Conservation (phyloP, 2,797 vertebrate species). For the Sebastes nivosus region DNA sequence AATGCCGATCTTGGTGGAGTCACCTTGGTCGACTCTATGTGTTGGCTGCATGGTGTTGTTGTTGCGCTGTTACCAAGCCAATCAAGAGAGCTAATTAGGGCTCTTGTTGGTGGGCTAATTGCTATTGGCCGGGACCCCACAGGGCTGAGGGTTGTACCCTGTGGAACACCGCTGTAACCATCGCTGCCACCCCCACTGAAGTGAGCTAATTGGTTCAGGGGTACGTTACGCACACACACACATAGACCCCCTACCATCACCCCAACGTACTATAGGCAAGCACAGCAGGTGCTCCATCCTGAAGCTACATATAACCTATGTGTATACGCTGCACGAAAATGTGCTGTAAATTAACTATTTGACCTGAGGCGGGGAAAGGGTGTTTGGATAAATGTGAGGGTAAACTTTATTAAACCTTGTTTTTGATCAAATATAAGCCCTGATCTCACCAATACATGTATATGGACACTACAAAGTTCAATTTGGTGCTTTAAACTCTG, state of each 20-base stretch:
- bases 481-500: background rate
- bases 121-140: slow-evolving; percentile 78
- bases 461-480: background rate
- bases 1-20: slow-evolving; percentile 14
- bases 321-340: slow-evolving; percentile 43
- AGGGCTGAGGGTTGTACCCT: slow-evolving; percentile 66
- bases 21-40: slow-evolving; percentile 55
- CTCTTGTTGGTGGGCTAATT: slow-evolving; percentile 81
- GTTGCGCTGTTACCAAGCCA: slow-evolving; percentile 68
- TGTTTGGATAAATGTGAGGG: background rate
- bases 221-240: slow-evolving; percentile 5
- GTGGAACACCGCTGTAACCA: slow-evolving; percentile 59
- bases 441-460: background rate
- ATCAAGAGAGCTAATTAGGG: slow-evolving; percentile 83
- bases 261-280: slow-evolving; percentile 47
- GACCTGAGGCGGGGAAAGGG: background rate
- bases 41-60: slow-evolving; percentile 51
- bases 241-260: slow-evolving; percentile 47
- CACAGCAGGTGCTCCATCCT: slow-evolving; percentile 62
- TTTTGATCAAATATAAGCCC: background rate
- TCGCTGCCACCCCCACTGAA: slow-evolving; percentile 36
- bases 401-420: slow-evolving; percentile 3
- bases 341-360: slow-evolving; percentile 28
- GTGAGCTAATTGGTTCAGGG: slow-evolving; percentile 76
- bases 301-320: slow-evolving; percentile 68